phyloP scores from a whole-genome alignment of 1,140 invertebrate genomes.

The Cherax destructor region DNA sequence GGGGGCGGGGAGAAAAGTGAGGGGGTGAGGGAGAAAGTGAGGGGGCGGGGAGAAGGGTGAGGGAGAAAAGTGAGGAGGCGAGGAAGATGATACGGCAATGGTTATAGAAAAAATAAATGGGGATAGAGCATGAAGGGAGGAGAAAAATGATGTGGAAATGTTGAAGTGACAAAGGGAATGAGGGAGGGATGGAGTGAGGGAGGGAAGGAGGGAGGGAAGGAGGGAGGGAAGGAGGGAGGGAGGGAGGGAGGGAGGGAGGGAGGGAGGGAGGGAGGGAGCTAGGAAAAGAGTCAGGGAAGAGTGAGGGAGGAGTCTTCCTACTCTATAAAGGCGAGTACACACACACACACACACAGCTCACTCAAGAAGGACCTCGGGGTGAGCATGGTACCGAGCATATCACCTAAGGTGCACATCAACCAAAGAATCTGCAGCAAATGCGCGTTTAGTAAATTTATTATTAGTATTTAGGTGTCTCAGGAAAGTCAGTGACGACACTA shows the following conservation, averaged over 20 bases:
- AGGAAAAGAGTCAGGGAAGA: background rate
- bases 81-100: conserved; percentile 7
- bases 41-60: background rate
- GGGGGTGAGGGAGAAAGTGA: background rate
- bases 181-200: background rate
- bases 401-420: too few species aligned
- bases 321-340: too few species aligned
- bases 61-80: background rate
- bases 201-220: background rate
- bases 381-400: too few species aligned
- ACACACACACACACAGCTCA: too few species aligned
- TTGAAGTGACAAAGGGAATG: background rate
- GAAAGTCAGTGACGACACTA: too few species aligned
- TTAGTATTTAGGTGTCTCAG: too few species aligned
- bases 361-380: too few species aligned
- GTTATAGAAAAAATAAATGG: conserved; percentile 37
- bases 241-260: background rate
- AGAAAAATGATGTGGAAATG: background rate
- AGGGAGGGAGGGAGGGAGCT: background rate
- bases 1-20: background rate
- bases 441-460: too few species aligned
- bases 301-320: too few species aligned
- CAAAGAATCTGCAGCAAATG: too few species aligned
- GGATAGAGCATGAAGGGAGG: background rate
- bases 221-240: background rate